phyloP scores from a whole-genome alignment of 1,140 invertebrate genomes.

The Zaprionus tsacasi region DNA sequence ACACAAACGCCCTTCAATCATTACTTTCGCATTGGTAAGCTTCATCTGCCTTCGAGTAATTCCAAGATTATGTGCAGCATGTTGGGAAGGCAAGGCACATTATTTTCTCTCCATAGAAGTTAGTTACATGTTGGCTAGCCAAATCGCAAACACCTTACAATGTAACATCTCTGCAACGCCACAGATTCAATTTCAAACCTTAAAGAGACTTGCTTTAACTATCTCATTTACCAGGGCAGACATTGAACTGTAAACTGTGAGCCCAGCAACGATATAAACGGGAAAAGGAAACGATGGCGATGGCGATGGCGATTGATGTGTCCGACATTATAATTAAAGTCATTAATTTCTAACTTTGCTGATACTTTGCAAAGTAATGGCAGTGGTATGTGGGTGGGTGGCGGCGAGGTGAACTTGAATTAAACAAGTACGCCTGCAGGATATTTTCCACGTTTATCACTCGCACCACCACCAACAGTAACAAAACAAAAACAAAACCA shows the following conservation, averaged over 20 bases:
- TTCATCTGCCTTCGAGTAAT: too few species aligned
- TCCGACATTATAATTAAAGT: constrained; percentile 51
- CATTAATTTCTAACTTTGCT: constrained; percentile 49
- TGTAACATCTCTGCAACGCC: neutral
- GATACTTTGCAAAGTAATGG: constrained; percentile 31
- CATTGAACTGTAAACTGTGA: constrained; percentile 4
- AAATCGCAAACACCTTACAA: neutral
- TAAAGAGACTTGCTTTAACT: neutral
- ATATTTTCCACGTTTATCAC: constrained; percentile 24
- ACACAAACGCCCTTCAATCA: too few species aligned
- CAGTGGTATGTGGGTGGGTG: neutral
- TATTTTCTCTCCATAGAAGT: neutral
- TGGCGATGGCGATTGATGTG: constrained; percentile 7
- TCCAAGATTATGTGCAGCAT: too few species aligned
- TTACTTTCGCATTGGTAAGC: too few species aligned
- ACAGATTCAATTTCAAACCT: neutral
- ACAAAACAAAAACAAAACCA: constrained; percentile 9
- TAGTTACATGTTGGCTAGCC: neutral
- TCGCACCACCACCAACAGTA: constrained; percentile 4
- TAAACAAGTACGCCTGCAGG: constrained; percentile 6
- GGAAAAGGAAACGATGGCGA: neutral
- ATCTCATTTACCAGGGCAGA: neutral
- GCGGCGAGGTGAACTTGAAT: constrained; percentile 5
- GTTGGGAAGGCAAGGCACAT: too few species aligned
- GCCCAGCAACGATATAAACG: neutral